Conservation (phyloP, 2,113 vertebrate species). For the Poeciliopsis turrubarensis region DNA sequence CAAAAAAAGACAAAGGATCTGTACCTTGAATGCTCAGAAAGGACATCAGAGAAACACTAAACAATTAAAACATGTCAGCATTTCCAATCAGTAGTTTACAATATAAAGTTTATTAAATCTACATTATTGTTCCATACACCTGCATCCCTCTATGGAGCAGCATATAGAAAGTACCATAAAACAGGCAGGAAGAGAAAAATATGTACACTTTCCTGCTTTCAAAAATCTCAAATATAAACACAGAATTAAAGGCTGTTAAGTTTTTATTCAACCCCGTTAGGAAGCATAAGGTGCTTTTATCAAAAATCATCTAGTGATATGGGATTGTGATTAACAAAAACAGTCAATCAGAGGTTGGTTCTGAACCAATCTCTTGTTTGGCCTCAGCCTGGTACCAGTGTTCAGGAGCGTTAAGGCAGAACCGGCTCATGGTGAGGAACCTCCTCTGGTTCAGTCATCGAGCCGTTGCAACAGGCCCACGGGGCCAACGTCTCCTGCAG, state of each 20-base stretch:
- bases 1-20: constrained; percentile 35
- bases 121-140: constrained; percentile 78
- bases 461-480: not conserved
- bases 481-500: not conserved
- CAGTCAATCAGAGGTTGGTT: constrained; percentile 44
- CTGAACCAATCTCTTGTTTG: constrained; percentile 37
- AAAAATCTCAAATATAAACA: constrained; percentile 49
- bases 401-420: constrained; percentile 20
- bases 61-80: constrained; percentile 83
- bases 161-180: constrained; percentile 71
- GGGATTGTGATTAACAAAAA: constrained; percentile 42
- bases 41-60: constrained; percentile 84
- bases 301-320: constrained; percentile 36
- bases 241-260: constrained; percentile 27
- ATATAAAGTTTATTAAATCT: constrained; percentile 75
- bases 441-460: constrained; percentile 7
- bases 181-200: constrained; percentile 63
- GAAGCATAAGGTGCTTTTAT: constrained; percentile 59
- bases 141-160: constrained; percentile 36
- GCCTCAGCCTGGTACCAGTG: constrained; percentile 14
- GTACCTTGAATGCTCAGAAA: constrained; percentile 65
- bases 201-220: constrained; percentile 63
- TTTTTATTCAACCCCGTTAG: constrained; percentile 49
- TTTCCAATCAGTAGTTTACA: constrained; percentile 80
- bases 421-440: constrained; percentile 6